Conservation (phyloP, 1,140 invertebrate species). For the Sitophilus oryzae region DNA sequence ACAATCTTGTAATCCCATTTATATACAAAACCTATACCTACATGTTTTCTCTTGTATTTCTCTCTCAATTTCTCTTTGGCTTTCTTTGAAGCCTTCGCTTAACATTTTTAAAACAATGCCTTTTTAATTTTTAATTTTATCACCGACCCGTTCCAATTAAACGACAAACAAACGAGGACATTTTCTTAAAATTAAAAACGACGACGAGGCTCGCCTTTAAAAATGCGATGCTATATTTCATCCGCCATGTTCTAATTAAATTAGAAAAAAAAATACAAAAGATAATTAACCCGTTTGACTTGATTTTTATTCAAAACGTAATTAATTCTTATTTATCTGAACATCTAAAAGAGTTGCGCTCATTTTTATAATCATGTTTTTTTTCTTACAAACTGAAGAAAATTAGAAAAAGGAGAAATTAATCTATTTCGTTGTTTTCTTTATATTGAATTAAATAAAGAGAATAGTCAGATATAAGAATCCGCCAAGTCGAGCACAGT, state of each 20-base stretch:
- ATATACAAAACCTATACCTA: too few species aligned
- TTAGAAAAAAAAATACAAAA: constrained; percentile 26
- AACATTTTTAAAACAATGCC: constrained; percentile 22
- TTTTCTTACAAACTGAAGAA: too few species aligned
- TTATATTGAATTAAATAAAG: too few species aligned
- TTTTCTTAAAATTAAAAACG: constrained; percentile 27
- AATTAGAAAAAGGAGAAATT: too few species aligned
- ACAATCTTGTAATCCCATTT: too few species aligned
- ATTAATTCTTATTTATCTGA: constrained; percentile 28
- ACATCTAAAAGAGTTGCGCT: constrained; percentile 14
- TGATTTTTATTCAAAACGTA: constrained; percentile 26
- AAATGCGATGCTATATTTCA: constrained; percentile 24
- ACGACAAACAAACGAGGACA: constrained; percentile 24
- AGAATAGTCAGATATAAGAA: too few species aligned
- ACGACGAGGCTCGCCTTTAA: constrained; percentile 20
- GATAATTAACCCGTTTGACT: constrained; percentile 29
- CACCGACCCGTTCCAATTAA: constrained; percentile 19
- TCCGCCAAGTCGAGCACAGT: too few species aligned
- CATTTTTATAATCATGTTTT: too few species aligned
- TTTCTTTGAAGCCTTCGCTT: too few species aligned
- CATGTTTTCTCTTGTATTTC: too few species aligned
- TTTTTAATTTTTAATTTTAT: constrained; percentile 28
- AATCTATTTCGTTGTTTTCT: too few species aligned
- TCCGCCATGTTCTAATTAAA: constrained; percentile 27
- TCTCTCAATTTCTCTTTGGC: too few species aligned